Conservation (phyloP, 2,797 vertebrate genomes). For the Sebastes hopkinsi region DNA sequence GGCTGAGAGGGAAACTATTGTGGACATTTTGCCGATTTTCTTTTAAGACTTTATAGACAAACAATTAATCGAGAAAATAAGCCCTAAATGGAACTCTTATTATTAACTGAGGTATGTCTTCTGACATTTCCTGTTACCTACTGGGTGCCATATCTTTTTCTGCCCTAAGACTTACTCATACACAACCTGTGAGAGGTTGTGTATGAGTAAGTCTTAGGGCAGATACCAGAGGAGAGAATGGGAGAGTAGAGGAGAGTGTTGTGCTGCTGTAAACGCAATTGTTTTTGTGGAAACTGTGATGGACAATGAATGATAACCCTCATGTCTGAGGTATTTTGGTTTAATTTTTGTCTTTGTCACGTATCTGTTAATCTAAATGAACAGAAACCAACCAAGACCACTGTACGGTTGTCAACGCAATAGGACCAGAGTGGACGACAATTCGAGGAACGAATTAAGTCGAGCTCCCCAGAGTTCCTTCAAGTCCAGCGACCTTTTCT, state of each 20-base stretch:
- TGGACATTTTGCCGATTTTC: background rate
- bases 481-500: background rate
- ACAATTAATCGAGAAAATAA: background rate
- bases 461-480: background rate
- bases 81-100: background rate
- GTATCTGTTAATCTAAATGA: background rate
- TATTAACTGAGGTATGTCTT: background rate
- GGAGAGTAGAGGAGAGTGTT: background rate
- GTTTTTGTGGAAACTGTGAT: background rate
- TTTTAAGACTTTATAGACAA: background rate
- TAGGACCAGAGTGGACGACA: background rate
- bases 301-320: background rate
- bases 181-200: background rate
- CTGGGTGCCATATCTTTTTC: background rate
- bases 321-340: background rate
- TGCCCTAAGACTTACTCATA: too few relatives aligned
- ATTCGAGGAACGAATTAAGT: background rate
- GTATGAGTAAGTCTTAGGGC: too few relatives aligned
- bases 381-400: background rate
- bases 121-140: background rate
- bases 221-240: background rate
- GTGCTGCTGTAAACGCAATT: background rate
- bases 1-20: background rate
- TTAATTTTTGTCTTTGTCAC: background rate
- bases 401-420: background rate